phyloP scores from a whole-genome alignment of 2,797 vertebrate species.

The Brachyalestes nurse region DNA sequence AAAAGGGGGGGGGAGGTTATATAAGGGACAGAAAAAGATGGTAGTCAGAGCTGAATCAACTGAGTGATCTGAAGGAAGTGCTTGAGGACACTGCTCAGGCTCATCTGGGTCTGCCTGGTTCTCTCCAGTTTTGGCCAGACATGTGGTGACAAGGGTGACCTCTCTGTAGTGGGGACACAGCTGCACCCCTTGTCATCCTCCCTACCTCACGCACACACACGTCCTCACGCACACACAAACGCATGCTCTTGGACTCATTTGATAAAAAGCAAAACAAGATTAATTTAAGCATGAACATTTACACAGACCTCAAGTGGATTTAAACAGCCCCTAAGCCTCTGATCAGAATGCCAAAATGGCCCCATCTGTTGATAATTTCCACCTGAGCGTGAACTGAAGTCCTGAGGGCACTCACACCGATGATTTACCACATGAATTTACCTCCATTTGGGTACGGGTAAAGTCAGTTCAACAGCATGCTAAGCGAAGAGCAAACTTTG shows the following conservation, averaged over 20 bases:
- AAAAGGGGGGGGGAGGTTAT: constrained; percentile 20
- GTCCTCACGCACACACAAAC: constrained; percentile 28
- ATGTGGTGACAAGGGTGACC: constrained; percentile 53
- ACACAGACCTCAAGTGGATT: background rate
- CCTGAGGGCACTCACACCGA: background rate
- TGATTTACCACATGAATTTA: background rate
- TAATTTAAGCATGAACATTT: background rate
- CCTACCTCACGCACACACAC: background rate
- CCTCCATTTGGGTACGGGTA: background rate
- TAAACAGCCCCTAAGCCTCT: background rate
- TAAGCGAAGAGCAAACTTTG: background rate
- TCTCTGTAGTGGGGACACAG: constrained; percentile 50
- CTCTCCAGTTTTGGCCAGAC: constrained; percentile 41
- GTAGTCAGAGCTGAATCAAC: constrained; percentile 20
- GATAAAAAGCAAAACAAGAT: background rate
- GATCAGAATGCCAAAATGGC: background rate
- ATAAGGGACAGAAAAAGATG: constrained; percentile 43
- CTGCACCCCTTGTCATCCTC: constrained; percentile 50
- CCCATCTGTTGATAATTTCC: background rate
- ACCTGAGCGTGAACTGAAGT: constrained; percentile 12
- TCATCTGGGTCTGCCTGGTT: constrained; percentile 51
- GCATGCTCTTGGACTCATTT: background rate
- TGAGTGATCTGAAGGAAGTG: constrained; percentile 51
- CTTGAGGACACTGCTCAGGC: constrained; percentile 45
- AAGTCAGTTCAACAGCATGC: background rate